Evolutionary conservation across 2,888 invertebrate species (phyloP).

Genomic region (Drosophila fungiperda): DNA sequence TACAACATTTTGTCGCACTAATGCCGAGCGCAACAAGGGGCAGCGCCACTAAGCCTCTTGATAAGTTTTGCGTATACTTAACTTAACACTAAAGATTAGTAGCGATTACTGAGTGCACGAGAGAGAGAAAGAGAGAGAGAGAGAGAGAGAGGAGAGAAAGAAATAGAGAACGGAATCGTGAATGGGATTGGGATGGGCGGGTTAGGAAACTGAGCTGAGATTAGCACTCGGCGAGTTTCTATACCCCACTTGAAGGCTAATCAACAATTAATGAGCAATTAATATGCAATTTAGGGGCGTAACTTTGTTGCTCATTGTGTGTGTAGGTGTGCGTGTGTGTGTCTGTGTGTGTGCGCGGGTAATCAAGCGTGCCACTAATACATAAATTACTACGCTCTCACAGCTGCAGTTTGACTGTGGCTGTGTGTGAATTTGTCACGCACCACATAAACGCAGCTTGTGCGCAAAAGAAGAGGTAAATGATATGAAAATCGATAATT

Average conservation of each 20-base stretch:
- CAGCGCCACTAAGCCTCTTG: conserved; percentile 50
- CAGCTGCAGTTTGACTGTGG: background rate
- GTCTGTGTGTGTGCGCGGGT: conserved; percentile 16
- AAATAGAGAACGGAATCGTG: background rate
- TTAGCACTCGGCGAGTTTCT: conserved; percentile 33
- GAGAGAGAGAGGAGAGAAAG: background rate
- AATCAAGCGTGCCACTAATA: conserved; percentile 60
- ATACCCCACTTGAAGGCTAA: conserved; percentile 61
- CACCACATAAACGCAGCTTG: conserved; percentile 23
- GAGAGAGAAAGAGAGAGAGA: background rate
- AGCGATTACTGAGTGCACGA: conserved; percentile 28
- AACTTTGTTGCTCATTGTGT: conserved; percentile 25
- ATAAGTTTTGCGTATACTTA: conserved; percentile 68
- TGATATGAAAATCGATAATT: conserved; percentile 22
- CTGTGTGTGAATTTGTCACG: conserved; percentile 13
- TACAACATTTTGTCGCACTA: conserved; percentile 78
- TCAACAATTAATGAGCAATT: conserved; percentile 79
- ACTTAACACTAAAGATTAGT: conserved; percentile 64
- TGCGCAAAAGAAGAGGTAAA: background rate
- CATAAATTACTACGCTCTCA: conserved; percentile 57
- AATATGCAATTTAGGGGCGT: conserved; percentile 71
- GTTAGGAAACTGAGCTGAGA: conserved; percentile 29
- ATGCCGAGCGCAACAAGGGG: conserved; percentile 51
- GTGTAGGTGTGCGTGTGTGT: conserved; percentile 1
- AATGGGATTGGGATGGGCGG: background rate